phyloP scores from a whole-genome alignment of 2,797 vertebrate genomes.

The Triplophysa yarkandensis region DNA sequence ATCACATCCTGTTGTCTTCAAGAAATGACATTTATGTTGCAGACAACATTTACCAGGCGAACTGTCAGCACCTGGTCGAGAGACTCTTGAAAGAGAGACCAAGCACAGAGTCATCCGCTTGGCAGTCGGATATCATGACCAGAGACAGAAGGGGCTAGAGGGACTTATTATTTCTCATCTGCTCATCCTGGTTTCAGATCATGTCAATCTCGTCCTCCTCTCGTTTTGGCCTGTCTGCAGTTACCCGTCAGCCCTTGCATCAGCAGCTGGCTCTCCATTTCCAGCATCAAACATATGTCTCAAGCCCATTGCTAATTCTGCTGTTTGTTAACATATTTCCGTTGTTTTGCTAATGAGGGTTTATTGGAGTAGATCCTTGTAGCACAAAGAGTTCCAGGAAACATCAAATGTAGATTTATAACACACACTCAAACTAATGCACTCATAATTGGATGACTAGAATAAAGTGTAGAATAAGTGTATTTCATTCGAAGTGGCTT shows the following conservation, averaged over 20 bases:
- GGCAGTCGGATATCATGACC: constrained; percentile 27
- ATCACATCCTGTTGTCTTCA: constrained; percentile 50
- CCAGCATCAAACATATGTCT: constrained; percentile 56
- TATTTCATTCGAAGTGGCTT: constrained; percentile 14
- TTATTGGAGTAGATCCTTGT: constrained; percentile 49
- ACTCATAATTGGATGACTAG: constrained; percentile 16
- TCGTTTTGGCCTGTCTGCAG: constrained; percentile 26
- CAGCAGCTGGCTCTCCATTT: constrained; percentile 52
- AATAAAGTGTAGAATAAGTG: constrained; percentile 8
- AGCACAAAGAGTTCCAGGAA: constrained; percentile 43
- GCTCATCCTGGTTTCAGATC: constrained; percentile 35
- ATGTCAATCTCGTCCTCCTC: constrained; percentile 32
- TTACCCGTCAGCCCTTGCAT: constrained; percentile 36
- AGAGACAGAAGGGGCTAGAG: constrained; percentile 15
- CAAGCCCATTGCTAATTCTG: constrained; percentile 52
- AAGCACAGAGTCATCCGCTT: constrained; percentile 36
- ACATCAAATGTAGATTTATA: constrained; percentile 35
- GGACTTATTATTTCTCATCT: constrained; percentile 44
- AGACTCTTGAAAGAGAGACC: constrained; percentile 56
- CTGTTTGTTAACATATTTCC: constrained; percentile 53
- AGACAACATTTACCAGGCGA: constrained; percentile 73
- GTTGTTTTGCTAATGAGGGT: constrained; percentile 53
- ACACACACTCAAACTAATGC: constrained; percentile 20
- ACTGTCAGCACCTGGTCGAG: constrained; percentile 69
- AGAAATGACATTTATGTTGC: constrained; percentile 54